Evolutionary conservation across 53 echinoderm and acorn worm species (phyloP).

Genomic region (Mesocentrotus franciscanus): DNA sequence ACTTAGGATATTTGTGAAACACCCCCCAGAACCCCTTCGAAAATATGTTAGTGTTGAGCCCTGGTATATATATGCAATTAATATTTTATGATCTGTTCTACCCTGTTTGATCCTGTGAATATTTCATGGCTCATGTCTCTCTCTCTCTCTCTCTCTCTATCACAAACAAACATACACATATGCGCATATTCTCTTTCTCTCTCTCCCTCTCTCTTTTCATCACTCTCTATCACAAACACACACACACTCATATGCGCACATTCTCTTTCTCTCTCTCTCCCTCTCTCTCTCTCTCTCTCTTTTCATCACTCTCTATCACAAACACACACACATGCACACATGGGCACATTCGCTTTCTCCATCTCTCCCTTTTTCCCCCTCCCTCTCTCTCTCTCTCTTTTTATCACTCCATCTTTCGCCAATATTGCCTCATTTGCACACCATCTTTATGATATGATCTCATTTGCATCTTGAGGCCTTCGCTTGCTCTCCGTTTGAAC

Average conservation of each 20-base stretch:
- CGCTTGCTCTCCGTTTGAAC: background rate
- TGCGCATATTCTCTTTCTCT: too few species aligned
- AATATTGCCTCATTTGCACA: background rate
- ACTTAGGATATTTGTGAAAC: too few species aligned
- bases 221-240: background rate
- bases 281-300: background rate
- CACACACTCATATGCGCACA: too few species aligned
- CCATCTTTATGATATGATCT: conserved; percentile 5
- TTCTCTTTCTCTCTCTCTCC: background rate
- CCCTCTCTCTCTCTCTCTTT: conserved; percentile 3
- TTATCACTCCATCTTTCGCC: background rate
- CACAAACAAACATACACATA: too few species aligned
- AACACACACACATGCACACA: too few species aligned
- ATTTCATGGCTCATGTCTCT: background rate
- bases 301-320: background rate
- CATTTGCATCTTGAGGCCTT: background rate
- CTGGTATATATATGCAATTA: background rate
- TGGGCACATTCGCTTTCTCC: background rate
- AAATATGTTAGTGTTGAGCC: too few species aligned
- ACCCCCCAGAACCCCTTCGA: too few species aligned
- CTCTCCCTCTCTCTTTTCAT: background rate
- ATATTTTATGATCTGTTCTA: background rate
- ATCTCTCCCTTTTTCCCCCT: background rate
- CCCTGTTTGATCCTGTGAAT: background rate
- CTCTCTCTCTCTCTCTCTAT: background rate